Percentiles rank a stretch among this genome's conserved stretches.
These are phyloP conservation scores for Melopsittacus undulatus DNA, from an alignment of 2,797 vertebrate genomes.

Conservation along the genomic window DNA sequence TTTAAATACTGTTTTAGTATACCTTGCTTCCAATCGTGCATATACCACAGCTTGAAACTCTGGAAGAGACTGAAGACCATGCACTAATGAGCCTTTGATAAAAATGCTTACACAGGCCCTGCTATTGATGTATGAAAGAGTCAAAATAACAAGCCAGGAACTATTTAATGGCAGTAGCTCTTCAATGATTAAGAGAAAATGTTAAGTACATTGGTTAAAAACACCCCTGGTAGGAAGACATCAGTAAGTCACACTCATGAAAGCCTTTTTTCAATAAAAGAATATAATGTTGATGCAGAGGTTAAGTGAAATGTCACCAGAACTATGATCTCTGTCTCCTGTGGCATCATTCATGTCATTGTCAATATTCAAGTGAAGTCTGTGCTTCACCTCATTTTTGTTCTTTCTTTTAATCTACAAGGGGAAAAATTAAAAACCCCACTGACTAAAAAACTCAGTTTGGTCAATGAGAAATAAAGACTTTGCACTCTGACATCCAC, in stretches of 20 bases:
- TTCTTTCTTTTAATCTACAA: constrained; percentile 10
- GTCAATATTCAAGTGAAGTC: not conserved
- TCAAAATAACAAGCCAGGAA: not conserved
- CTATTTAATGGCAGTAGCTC: not conserved
- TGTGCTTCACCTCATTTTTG: not conserved
- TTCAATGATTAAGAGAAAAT: constrained; percentile 5
- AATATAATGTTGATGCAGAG: not conserved
- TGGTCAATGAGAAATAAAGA: not conserved
- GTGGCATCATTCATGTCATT: constrained; percentile 14
- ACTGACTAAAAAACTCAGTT: not conserved
- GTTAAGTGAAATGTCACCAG: not conserved
- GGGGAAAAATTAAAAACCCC: not conserved
- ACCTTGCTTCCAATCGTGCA: not conserved
- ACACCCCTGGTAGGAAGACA: not conserved
- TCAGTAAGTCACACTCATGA: not conserved
- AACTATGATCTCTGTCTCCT: not conserved
- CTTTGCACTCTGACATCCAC: not conserved
- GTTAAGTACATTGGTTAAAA: not conserved
- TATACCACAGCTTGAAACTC: not conserved
- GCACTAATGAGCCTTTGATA: not conserved
- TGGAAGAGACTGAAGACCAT: not conserved
- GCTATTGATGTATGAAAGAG: not conserved
- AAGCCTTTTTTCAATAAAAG: not conserved
- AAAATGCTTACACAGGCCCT: not conserved
- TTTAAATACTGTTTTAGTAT: not conserved